Evolutionary conservation across 1,140 invertebrate species (phyloP).

Genomic region (Andricus grossulariae): DNA sequence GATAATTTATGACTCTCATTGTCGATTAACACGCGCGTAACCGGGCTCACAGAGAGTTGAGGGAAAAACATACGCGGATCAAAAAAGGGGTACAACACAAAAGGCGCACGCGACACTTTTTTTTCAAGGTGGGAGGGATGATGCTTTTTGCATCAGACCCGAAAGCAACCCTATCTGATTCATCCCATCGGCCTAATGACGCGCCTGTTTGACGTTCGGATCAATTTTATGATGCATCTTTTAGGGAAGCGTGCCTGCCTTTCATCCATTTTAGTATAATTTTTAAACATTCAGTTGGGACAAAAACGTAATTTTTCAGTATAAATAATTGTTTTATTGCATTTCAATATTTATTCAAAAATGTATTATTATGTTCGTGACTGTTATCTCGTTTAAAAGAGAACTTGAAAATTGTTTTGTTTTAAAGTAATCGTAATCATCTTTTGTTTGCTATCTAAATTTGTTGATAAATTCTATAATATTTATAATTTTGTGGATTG

Average conservation of each 20-base stretch:
- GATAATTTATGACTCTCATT: slow-evolving; percentile 75
- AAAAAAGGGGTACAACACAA: slow-evolving; percentile 67
- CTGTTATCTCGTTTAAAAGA: no score
- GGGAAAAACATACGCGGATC: slow-evolving; percentile 48
- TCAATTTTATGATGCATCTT: slow-evolving; percentile 50
- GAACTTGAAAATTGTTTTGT: no score
- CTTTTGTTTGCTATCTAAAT: no score
- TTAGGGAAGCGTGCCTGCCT: not conserved
- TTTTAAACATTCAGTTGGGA: no score
- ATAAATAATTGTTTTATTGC: no score
- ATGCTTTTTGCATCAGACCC: slow-evolving; percentile 46
- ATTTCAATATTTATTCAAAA: no score
- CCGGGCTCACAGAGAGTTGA: slow-evolving; percentile 51
- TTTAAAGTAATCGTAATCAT: no score
- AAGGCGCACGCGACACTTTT: slow-evolving; percentile 72
- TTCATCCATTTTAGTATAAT: no score
- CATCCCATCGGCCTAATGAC: slow-evolving; percentile 70
- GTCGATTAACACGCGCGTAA: slow-evolving; percentile 74
- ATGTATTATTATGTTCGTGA: no score
- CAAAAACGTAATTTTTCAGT: no score
- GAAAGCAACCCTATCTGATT: slow-evolving; percentile 69
- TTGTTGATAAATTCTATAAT: slow-evolving; percentile 4
- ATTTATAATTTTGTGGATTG: slow-evolving; percentile 21
- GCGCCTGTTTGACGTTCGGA: slow-evolving; percentile 65
- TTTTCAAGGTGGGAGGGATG: slow-evolving; percentile 55